Evolutionary conservation across 2,888 invertebrate genomes (phyloP).

Genomic region (Fissipunctia ypsillon): DNA sequence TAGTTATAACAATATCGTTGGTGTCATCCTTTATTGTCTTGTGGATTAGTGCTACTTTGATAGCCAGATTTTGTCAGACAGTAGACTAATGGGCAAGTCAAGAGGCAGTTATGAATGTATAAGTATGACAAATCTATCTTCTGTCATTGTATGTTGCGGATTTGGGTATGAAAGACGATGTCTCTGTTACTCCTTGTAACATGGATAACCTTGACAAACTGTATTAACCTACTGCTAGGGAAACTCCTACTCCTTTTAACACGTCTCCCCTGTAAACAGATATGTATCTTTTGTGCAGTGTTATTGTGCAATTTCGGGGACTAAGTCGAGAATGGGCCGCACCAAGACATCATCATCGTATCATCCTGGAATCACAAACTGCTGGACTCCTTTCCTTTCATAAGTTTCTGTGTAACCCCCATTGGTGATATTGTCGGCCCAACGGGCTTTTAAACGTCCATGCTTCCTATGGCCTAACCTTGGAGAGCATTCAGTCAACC

Average conservation of each 20-base stretch:
- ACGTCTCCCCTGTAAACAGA: neutral
- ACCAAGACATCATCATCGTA: neutral
- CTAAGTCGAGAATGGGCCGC: neutral
- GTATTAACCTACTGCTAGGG: neutral
- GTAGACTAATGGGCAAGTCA: neutral
- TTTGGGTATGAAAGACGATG: too few species aligned
- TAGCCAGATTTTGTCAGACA: neutral
- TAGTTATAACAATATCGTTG: constrained; percentile 7
- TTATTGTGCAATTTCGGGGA: neutral
- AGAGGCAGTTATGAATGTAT: neutral
- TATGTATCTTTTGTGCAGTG: neutral
- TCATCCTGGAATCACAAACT: neutral
- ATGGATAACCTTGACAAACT: too few species aligned
- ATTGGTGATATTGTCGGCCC: neutral
- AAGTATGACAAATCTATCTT: neutral
- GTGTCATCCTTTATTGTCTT: neutral
- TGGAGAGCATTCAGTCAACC: neutral
- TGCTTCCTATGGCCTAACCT: neutral
- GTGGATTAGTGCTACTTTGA: neutral
- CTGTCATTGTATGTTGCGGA: neutral
- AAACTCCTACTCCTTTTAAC: neutral
- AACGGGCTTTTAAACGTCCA: neutral
- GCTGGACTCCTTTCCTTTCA: neutral
- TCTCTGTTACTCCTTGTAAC: too few species aligned
- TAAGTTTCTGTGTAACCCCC: neutral